Evolutionary conservation across 2,113 vertebrate species (phyloP), one percentile per base, ranked within the genome.

Genomic region (Hipposideros armiger): DNA sequence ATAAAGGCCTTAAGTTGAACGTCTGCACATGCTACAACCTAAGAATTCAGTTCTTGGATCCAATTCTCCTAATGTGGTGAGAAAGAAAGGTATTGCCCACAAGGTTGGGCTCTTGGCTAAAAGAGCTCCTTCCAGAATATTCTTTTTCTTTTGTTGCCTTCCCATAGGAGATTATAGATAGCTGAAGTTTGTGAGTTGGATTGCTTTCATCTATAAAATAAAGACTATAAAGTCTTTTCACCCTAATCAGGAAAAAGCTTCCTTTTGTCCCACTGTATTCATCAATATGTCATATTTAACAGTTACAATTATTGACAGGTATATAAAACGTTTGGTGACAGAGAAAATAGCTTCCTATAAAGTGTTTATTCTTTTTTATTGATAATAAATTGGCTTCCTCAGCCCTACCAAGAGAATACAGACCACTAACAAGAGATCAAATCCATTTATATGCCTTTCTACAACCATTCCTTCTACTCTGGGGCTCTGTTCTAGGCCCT

Each of bases 281-380:
- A 94, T 97, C 97, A 93, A 96, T 95, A 89, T 93, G 86, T 97
- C 97, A 97, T 98, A 97, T 95, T 98, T 97, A 98, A 97, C 91
- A 87, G 91, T 80, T 96, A 96, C 82, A 96, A 91, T 97, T 97
- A 98, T 97, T 97, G 97, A 84, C 97, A 97, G 82, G 83, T 93
- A 91, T 72, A 98, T 98, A 97, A 97, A 97, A 96, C 10, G 7
- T 95, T 93, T 96, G 91, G 86, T 97, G 96, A 94, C 95, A 97
- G 95, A 86, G 91, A 96, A 96, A 98, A 97, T 91, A 95, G 96
- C 94, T 97, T 95, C 91, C 97, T 97, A 95, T 97, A 95, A 96
- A 95, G 78, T 80, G 78, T 97, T 97, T 95, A 96, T 97, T 97
- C 96, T 97, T 97, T 97, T 97, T 97, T 97, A 98, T 96, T 97